These are phyloP conservation scores for Hydractinia echinata DNA, from an alignment of 30 jellyfish, hydroid and myxozoan genomes.

Conservation along the genomic window DNA sequence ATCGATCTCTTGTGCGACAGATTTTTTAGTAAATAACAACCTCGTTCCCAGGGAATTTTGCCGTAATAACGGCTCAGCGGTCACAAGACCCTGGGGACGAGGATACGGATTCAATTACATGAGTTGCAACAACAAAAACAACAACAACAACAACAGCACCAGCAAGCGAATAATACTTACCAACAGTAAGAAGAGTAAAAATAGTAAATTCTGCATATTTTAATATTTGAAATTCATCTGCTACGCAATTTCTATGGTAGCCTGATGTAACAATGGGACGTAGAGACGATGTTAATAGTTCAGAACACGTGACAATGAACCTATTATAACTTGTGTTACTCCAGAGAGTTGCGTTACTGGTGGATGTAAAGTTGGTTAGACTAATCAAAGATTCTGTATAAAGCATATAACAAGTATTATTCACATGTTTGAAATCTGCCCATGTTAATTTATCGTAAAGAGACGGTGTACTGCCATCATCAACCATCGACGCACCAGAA, in stretches of 20 bases:
- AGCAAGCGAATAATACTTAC: not conserved
- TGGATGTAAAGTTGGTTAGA: not conserved
- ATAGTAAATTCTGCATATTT: constrained; percentile 21
- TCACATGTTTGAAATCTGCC: too few species aligned
- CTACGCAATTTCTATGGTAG: not conserved
- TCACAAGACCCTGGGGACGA: too few species aligned
- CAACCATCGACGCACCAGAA: not conserved
- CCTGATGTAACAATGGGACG: not conserved
- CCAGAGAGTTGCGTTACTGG: not conserved
- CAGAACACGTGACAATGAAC: too few species aligned
- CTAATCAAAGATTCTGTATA: not conserved
- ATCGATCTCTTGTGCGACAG: too few species aligned
- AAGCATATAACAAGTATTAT: too few species aligned
- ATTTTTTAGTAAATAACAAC: too few species aligned
- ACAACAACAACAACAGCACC: too few species aligned
- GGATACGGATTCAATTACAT: too few species aligned
- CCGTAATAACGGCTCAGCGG: too few species aligned
- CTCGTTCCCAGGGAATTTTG: too few species aligned
- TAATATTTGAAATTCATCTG: constrained; percentile 1
- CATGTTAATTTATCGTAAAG: not conserved
- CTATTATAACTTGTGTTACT: too few species aligned
- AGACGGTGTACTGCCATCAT: constrained; percentile 3
- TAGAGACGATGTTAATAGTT: not conserved
- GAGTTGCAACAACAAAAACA: too few species aligned
- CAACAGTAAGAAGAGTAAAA: constrained; percentile 2